Conservation (phyloP, 1,140 invertebrate genomes). For the Drusus annulatus region DNA sequence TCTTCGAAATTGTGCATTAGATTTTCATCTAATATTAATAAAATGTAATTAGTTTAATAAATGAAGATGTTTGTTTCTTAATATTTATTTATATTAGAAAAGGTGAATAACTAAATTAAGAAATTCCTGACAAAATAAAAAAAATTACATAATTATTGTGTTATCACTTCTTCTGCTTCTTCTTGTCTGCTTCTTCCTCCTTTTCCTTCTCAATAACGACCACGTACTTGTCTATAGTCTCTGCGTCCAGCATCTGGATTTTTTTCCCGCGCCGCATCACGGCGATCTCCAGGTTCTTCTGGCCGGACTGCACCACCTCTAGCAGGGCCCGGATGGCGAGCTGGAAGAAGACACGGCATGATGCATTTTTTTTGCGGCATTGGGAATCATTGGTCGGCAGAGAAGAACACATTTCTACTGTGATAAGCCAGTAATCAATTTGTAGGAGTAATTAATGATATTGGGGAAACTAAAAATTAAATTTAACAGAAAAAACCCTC, state of each 20-base stretch:
- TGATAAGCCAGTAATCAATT: too few species aligned
- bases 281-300: conserved; percentile 98
- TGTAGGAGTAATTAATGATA: too few species aligned
- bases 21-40: too few species aligned
- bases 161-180: conserved; percentile 92
- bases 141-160: conserved; percentile 59
- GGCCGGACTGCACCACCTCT: conserved; percentile 98
- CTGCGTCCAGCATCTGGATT: conserved; percentile 91
- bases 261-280: conserved; percentile 90
- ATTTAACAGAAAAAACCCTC: too few species aligned
- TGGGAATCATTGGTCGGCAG: too few species aligned
- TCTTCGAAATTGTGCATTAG: too few species aligned
- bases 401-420: too few species aligned
- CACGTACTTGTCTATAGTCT: conserved; percentile 94
- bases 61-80: conserved; percentile 16
- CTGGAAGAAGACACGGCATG: conserved; percentile 65
- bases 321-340: conserved; percentile 96
- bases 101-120: conserved; percentile 23
- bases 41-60: too few species aligned
- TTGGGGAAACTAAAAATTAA: too few species aligned
- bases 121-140: conserved; percentile 32
- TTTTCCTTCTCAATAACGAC: conserved; percentile 97
- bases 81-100: conserved; percentile 48
- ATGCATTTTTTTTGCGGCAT: too few species aligned
- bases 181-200: conserved; percentile 97